These are phyloP conservation scores for Sminthurides bifidus DNA, from an alignment of 1,140 invertebrate genomes.

Conservation along the genomic window DNA sequence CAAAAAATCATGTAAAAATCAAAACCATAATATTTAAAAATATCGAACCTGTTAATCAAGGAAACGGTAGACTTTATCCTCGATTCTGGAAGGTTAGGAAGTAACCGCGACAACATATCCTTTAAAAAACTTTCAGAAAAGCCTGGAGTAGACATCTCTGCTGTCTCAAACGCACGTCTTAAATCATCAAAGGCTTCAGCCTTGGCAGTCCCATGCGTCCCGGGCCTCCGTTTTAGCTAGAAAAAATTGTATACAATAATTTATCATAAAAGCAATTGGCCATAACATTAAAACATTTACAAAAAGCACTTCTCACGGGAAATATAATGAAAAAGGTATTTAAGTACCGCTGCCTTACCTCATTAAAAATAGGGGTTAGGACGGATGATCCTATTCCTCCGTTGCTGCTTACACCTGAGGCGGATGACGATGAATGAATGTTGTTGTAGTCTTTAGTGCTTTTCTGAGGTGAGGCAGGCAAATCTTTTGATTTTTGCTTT, in stretches of 20 bases:
- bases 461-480: constrained; percentile 13
- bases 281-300: too few relatives aligned
- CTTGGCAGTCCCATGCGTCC: constrained; percentile 24
- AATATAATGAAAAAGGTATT: too few relatives aligned
- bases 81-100: constrained; percentile 27
- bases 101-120: constrained; percentile 28
- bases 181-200: constrained; percentile 29
- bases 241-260: constrained; percentile 3
- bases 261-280: neutral
- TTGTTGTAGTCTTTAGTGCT: constrained; percentile 10
- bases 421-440: constrained; percentile 8
- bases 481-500: constrained; percentile 3
- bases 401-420: constrained; percentile 9
- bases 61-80: constrained; percentile 29
- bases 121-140: constrained; percentile 30
- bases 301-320: too few relatives aligned
- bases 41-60: constrained; percentile 28
- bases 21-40: too few relatives aligned
- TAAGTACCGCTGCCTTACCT: too few relatives aligned
- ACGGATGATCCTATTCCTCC: constrained; percentile 23
- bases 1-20: too few relatives aligned
- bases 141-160: constrained; percentile 28
- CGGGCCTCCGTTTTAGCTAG: constrained; percentile 25
- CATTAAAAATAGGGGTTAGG: constrained; percentile 27
- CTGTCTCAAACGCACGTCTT: constrained; percentile 27